Evolutionary conservation across 2,797 vertebrate genomes (phyloP).

Genomic region (Rhinichthys osculus): DNA sequence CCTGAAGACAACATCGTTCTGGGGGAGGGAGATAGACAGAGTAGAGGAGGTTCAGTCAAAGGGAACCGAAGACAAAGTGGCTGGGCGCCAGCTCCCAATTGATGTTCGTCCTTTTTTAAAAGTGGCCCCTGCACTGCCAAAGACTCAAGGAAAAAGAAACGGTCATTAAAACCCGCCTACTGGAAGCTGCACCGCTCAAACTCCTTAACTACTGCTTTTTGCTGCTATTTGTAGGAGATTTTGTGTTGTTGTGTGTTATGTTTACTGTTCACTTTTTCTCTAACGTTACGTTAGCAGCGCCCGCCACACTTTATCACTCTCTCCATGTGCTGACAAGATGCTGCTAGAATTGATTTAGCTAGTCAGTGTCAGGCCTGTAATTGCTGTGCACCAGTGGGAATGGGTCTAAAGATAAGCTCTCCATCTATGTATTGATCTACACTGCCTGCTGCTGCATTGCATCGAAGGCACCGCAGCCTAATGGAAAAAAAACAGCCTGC

Average conservation of each 20-base stretch:
- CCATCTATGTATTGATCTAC: slow-evolving; percentile 69
- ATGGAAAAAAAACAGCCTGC: slow-evolving; percentile 62
- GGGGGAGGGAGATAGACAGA: slow-evolving; percentile 69
- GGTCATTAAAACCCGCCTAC: slow-evolving; percentile 30
- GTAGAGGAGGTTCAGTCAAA: slow-evolving; percentile 61
- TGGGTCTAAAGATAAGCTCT: slow-evolving; percentile 74
- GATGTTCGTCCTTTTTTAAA: slow-evolving; percentile 64
- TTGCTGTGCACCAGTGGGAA: slow-evolving; percentile 67
- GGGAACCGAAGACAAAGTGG: slow-evolving; percentile 70
- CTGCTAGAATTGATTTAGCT: slow-evolving; percentile 69
- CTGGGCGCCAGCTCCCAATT: slow-evolving; percentile 70
- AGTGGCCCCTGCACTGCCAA: slow-evolving; percentile 71
- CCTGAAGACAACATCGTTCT: slow-evolving; percentile 83
- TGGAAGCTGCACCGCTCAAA: not conserved
- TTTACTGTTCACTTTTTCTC: slow-evolving; percentile 16
- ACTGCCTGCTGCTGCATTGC: slow-evolving; percentile 54
- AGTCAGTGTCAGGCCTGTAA: slow-evolving; percentile 66
- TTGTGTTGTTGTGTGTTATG: slow-evolving; percentile 1
- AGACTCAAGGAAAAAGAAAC: slow-evolving; percentile 58
- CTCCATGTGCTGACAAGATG: slow-evolving; percentile 57
- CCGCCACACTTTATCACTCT: not conserved
- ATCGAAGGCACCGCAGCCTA: slow-evolving; percentile 58
- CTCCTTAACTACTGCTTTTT: slow-evolving; percentile 36
- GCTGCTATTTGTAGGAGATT: slow-evolving; percentile 28
- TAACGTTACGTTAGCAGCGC: slow-evolving; percentile 8